Evolutionary conservation across 2,113 vertebrate genomes (phyloP).

Genomic region (Sprattus sprattus): DNA sequence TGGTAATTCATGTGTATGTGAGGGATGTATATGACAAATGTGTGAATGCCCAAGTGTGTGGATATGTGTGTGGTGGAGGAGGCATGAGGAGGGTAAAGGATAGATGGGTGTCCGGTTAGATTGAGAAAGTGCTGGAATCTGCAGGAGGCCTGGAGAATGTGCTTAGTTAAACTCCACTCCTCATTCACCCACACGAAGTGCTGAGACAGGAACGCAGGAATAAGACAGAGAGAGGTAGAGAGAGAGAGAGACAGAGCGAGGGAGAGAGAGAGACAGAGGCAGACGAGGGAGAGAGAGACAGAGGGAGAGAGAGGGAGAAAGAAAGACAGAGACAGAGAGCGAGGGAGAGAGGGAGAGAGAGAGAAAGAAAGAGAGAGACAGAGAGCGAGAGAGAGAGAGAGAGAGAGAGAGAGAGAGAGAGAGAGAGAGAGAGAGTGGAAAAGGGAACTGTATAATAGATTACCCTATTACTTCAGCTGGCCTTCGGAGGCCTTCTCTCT

Average conservation of each 20-base stretch:
- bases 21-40: background rate
- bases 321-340: slow-evolving; percentile 19
- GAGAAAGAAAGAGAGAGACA: slow-evolving; percentile 36
- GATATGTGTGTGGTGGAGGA: background rate
- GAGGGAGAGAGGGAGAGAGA: slow-evolving; percentile 38
- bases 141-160: slow-evolving; percentile 63
- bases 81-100: background rate
- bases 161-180: slow-evolving; percentile 68
- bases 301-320: background rate
- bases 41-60: background rate
- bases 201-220: slow-evolving; percentile 69
- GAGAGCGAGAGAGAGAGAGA: slow-evolving; percentile 22
- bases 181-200: slow-evolving; percentile 68
- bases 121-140: slow-evolving; percentile 69
- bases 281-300: slow-evolving; percentile 11
- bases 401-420: slow-evolving; percentile 27
- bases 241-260: background rate
- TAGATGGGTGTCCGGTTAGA: slow-evolving; percentile 56
- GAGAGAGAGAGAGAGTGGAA: slow-evolving; percentile 25
- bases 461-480: slow-evolving; percentile 72
- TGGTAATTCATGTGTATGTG: background rate
- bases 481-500: slow-evolving; percentile 50
- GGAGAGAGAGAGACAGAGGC: slow-evolving; percentile 13
- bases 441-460: slow-evolving; percentile 69
- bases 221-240: slow-evolving; percentile 37